Conservation (phyloP, 1,140 invertebrate genomes). For the Eurosta solidaginis region DNA sequence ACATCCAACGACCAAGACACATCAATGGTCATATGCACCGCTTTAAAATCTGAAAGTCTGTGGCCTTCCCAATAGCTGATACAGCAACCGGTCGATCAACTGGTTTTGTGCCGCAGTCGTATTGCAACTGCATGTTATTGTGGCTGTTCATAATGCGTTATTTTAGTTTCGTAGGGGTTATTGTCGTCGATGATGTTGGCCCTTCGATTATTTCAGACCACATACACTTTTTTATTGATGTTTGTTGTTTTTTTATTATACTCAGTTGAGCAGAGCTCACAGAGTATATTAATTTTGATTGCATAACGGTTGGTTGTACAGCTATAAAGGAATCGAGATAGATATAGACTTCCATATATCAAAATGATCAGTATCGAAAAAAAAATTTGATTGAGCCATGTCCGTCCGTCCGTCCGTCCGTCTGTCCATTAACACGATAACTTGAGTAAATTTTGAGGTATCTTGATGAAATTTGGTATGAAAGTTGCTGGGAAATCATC, state of each 20-base stretch:
- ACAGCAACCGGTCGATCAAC: constrained; percentile 7
- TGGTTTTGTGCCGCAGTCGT: not conserved
- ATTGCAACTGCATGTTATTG: not conserved
- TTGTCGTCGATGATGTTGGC: not conserved
- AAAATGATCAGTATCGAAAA: no score
- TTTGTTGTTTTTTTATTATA: not conserved
- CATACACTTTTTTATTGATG: not conserved
- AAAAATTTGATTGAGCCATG: no score
- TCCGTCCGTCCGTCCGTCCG: no score
- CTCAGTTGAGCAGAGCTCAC: no score
- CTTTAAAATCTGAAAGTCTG: not conserved
- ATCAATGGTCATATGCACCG: not conserved
- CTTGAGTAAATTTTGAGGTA: no score
- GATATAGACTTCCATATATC: no score
- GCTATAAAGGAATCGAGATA: no score
- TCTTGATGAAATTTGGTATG: no score
- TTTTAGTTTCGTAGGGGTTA: not conserved
- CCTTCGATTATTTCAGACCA: not conserved
- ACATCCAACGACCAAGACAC: not conserved
- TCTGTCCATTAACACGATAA: no score
- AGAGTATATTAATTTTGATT: not conserved
- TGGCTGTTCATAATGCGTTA: not conserved
- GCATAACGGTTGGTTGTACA: not conserved
- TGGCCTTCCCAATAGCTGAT: constrained; percentile 12
- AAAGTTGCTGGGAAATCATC: no score